Conservation (phyloP, 2,113 vertebrate species). For the Pachypanchax playfairii region DNA sequence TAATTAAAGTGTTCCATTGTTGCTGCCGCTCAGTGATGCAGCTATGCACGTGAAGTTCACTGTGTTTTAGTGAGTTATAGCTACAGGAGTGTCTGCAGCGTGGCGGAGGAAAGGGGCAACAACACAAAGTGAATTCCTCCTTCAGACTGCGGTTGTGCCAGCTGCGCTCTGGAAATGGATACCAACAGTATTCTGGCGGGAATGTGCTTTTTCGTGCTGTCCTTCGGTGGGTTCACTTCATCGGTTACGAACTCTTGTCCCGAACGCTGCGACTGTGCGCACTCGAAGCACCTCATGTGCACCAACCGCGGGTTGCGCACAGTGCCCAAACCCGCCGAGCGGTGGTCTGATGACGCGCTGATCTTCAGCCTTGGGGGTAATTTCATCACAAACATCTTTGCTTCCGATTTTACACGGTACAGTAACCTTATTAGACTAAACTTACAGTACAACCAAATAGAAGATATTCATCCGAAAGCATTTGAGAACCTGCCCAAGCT, state of each 20-base stretch:
- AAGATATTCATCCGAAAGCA: conserved; percentile 85
- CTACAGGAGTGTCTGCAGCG: conserved; percentile 43
- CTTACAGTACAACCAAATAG: conserved; percentile 93
- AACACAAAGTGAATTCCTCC: conserved; percentile 41
- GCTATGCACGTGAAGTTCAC: conserved; percentile 3
- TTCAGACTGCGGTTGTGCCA: conserved; percentile 15
- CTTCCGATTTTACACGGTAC: conserved; percentile 85
- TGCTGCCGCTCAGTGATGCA: conserved; percentile 23
- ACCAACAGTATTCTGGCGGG: conserved; percentile 42
- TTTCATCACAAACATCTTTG: conserved; percentile 90
- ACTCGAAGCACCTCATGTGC: conserved; percentile 89
- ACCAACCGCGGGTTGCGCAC: conserved; percentile 89
- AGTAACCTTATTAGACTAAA: conserved; percentile 86
- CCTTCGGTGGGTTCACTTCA: conserved; percentile 58
- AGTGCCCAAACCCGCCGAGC: conserved; percentile 79
- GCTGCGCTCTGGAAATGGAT: conserved; percentile 58
- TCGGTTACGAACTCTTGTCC: conserved; percentile 81
- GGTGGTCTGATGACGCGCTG: conserved; percentile 80
- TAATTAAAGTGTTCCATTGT: conserved; percentile 34
- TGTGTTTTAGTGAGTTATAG: conserved; percentile 4
- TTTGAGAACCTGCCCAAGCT: conserved; percentile 87
- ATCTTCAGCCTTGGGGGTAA: conserved; percentile 94
- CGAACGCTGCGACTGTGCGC: conserved; percentile 91
- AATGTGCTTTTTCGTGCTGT: conserved; percentile 73
- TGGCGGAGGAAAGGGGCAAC: conserved; percentile 39